Evolutionary conservation across 2,888 invertebrate genomes (phyloP), one percentile per base, ranked within the genome.

Genomic region (Trissolcus brochymenae): DNA sequence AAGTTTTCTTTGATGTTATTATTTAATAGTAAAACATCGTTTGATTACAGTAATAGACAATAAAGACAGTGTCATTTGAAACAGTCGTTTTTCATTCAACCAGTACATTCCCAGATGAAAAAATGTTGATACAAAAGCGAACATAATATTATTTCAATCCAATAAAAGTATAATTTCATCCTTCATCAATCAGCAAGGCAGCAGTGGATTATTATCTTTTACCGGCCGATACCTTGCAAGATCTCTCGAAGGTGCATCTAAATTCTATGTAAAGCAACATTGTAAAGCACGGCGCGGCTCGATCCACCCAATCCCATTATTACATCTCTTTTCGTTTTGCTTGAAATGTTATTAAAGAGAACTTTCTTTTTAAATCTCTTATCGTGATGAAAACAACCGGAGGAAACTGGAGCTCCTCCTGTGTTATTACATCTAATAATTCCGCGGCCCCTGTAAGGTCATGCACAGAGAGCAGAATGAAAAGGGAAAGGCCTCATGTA

Each of bases 31-130:
- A 64, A n/a, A 16, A 25, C 55, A 49, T 62, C 41, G 50, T 71
- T 76, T 71, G 70, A 56, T 76, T 76, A 66, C 70, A 76, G 66
- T 76, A 76, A 71, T 76, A 76, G 71, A 66, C 70, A 76, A 76
- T 76, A 76, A 76, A 76, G 53, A 62, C 70, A 71, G 46, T 61
- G 70, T 57, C 49, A 70, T 70, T 76, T 65, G 46, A 59, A 21
- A 60, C 17, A 13, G 49, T 61, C 19, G 46, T 56, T 53, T 71
- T 71, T 57, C 29, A 54, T 70, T 25, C 2, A 21, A 41, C 16
- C 54, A 54, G 21, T 29, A 19, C 21, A 29, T 29, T 16, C 17
- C 14, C 13, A 2, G 16, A 46, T 46, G 3, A 46, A 35, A 35
- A 11, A 35, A 11, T 7, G 35, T 35, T 11, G 35, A 35, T 7